These are phyloP conservation scores for Phymorhynchus buccinoides DNA, from an alignment of 1,140 invertebrate genomes.

Conservation along the genomic window DNA sequence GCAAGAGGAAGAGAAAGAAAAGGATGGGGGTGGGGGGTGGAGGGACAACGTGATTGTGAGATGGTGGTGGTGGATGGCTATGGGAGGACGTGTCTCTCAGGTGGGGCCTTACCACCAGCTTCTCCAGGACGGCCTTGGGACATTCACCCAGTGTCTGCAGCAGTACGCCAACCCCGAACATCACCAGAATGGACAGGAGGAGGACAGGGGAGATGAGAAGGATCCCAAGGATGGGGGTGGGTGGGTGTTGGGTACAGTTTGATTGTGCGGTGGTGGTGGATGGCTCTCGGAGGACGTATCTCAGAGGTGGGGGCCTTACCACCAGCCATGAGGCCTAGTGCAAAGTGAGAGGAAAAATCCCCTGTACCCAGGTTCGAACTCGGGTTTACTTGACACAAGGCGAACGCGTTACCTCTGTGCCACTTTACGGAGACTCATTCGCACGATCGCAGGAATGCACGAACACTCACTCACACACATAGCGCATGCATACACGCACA, in stretches of 20 bases:
- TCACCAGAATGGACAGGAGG: neutral
- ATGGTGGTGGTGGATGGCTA: slow-evolving; percentile 87
- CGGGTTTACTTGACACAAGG: no score
- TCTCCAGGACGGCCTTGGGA: slow-evolving; percentile 63
- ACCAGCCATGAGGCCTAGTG: no score
- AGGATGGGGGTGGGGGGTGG: no score
- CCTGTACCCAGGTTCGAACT: no score
- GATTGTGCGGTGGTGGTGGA: neutral
- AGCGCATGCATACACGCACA: no score
- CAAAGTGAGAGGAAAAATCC: no score
- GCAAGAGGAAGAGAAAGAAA: no score
- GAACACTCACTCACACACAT: no score
- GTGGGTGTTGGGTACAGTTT: neutral
- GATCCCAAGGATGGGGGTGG: neutral
- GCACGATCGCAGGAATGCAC: no score
- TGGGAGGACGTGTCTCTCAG: no score
- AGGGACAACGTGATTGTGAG: slow-evolving; percentile 76
- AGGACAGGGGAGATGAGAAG: neutral
- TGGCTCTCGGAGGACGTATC: no score
- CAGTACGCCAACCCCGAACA: slow-evolving; percentile 45
- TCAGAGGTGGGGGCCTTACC: no score
- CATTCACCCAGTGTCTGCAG: slow-evolving; percentile 69
- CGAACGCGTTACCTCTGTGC: neutral
- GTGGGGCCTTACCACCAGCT: slow-evolving; percentile 69
- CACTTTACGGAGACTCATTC: neutral